Evolutionary conservation across 2,888 invertebrate species (phyloP).

Genomic region (Portevinia maculata): DNA sequence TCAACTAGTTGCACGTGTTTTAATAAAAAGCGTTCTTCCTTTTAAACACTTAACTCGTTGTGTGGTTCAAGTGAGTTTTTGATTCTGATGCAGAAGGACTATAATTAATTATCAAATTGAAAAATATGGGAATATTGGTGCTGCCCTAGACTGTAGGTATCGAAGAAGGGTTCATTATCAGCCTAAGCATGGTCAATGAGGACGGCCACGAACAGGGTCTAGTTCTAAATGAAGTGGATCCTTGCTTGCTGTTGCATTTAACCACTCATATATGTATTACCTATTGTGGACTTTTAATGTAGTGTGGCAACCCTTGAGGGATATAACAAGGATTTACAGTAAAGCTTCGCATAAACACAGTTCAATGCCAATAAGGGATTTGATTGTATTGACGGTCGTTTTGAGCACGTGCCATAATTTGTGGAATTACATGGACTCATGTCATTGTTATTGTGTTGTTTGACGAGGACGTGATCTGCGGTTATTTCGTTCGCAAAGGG

Average conservation of each 20-base stretch:
- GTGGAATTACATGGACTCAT: constrained; percentile 56
- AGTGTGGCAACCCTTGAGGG: constrained; percentile 23
- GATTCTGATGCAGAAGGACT: background rate
- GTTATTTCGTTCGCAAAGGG: too few species aligned
- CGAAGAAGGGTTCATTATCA: background rate
- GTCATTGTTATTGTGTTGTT: constrained; percentile 26
- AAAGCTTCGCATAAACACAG: constrained; percentile 25
- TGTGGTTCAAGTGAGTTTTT: background rate
- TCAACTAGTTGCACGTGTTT: constrained; percentile 54
- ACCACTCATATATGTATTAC: constrained; percentile 7
- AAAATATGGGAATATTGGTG: too few species aligned
- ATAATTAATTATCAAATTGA: constrained; percentile 46
- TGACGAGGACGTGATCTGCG: constrained; percentile 34
- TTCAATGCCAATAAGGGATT: constrained; percentile 55
- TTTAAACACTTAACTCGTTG: background rate
- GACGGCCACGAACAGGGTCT: constrained; percentile 17
- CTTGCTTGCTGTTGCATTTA: constrained; percentile 37
- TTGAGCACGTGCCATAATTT: constrained; percentile 65
- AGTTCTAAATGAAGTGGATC: constrained; percentile 24
- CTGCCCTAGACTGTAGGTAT: constrained; percentile 6
- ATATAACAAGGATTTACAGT: constrained; percentile 17
- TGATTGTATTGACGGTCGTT: constrained; percentile 63
- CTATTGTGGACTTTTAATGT: constrained; percentile 21
- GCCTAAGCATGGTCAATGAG: constrained; percentile 22
- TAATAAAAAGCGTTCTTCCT: constrained; percentile 20